Conservation (phyloP, 2,797 vertebrate species). For the Epinephelus awoara region DNA sequence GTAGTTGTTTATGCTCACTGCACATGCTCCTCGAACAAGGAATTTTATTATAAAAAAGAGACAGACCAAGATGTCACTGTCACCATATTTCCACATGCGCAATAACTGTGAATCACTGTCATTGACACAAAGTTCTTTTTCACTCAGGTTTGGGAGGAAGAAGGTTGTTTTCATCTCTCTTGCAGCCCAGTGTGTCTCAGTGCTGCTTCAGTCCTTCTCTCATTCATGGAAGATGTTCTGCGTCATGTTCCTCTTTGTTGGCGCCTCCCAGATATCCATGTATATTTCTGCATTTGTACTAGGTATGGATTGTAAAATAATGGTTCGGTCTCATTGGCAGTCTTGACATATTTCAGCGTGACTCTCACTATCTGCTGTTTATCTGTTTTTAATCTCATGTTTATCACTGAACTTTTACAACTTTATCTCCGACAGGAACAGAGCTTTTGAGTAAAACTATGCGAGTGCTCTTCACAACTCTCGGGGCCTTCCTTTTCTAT, state of each 20-base stretch:
- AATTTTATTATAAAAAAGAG: not conserved
- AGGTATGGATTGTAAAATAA: slow-evolving; percentile 82
- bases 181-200: slow-evolving; percentile 88
- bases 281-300: slow-evolving; percentile 96
- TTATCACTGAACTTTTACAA: not conserved
- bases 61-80: not conserved
- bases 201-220: slow-evolving; percentile 92
- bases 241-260: slow-evolving; percentile 90
- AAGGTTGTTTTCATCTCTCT: slow-evolving; percentile 91
- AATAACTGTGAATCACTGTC: not conserved
- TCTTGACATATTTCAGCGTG: not conserved
- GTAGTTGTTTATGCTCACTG: not conserved
- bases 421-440: slow-evolving; percentile 85
- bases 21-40: not conserved
- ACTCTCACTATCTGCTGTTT: not conserved
- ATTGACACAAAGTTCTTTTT: not conserved
- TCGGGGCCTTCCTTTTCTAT: slow-evolving; percentile 93
- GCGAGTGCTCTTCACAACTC: slow-evolving; percentile 90
- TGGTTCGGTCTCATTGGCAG: too few species aligned
- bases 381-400: not conserved
- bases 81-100: not conserved
- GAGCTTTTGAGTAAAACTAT: slow-evolving; percentile 92
- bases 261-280: slow-evolving; percentile 94
- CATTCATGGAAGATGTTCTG: slow-evolving; percentile 92
- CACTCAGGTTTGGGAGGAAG: slow-evolving; percentile 93